These are phyloP conservation scores for Abscondita cerata DNA, from an alignment of 2,888 invertebrate genomes.

Conservation along the genomic window DNA sequence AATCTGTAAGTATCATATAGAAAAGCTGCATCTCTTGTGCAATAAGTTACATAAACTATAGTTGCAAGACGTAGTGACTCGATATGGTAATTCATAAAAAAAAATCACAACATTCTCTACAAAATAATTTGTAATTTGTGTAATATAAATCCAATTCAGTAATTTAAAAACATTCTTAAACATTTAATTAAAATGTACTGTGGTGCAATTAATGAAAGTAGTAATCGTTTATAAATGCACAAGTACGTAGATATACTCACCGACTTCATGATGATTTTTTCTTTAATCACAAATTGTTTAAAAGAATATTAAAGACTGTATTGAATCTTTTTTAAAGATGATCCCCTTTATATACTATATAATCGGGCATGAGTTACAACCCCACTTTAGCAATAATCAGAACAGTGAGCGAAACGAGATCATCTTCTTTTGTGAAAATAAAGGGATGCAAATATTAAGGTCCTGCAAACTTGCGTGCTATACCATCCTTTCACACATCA, in stretches of 20 bases:
- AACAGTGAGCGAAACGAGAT: constrained; percentile 51
- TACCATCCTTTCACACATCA: constrained; percentile 34
- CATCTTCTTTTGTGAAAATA: constrained; percentile 50
- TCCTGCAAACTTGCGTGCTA: constrained; percentile 24
- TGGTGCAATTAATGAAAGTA: too few relatives aligned
- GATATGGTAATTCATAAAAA: constrained; percentile 16
- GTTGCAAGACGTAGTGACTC: constrained; percentile 14
- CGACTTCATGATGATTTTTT: constrained; percentile 42
- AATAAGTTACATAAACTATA: constrained; percentile 26
- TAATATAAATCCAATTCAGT: too few relatives aligned
- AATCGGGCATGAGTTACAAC: constrained; percentile 46
- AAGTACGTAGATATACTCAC: constrained; percentile 41
- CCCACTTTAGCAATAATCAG: constrained; percentile 51
- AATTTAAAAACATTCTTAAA: too few relatives aligned
- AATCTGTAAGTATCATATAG: constrained; percentile 10
- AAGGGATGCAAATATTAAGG: constrained; percentile 39
- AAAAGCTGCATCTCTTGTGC: constrained; percentile 7
- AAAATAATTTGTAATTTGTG: too few relatives aligned
- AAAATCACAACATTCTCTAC: too few relatives aligned
- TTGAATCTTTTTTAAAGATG: constrained; percentile 42
- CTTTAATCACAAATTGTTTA: constrained; percentile 34
- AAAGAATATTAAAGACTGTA: constrained; percentile 34
- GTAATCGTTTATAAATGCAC: too few relatives aligned
- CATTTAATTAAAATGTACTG: too few relatives aligned
- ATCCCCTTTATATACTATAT: constrained; percentile 50